Conservation (phyloP, 2,797 vertebrate species). For the Lagocephalus sceleratus region DNA sequence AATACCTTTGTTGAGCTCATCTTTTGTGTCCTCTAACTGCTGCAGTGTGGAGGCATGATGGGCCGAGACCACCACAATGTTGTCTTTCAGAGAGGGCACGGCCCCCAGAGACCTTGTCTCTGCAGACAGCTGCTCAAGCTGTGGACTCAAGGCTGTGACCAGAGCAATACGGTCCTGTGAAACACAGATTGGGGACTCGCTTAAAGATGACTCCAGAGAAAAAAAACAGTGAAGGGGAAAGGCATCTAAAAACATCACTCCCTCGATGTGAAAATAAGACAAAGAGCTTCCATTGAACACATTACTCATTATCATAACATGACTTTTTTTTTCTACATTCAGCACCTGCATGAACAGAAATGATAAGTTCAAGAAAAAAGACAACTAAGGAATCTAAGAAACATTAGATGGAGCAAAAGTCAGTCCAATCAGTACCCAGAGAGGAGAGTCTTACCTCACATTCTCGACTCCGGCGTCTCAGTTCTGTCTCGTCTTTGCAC, state of each 20-base stretch:
- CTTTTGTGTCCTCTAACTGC: slow-evolving; percentile 72
- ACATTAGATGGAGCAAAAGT: too few relatives aligned
- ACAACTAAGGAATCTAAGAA: too few relatives aligned
- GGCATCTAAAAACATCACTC: too few relatives aligned
- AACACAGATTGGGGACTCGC: slow-evolving; percentile 4
- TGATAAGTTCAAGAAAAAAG: too few relatives aligned
- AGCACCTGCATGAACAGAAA: too few relatives aligned
- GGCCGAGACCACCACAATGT: slow-evolving; percentile 64
- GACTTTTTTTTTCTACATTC: too few relatives aligned
- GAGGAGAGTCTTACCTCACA: slow-evolving; percentile 77
- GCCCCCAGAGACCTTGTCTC: slow-evolving; percentile 68
- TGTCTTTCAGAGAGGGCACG: slow-evolving; percentile 72
- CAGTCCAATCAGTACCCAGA: background rate
- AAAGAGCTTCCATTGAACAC: too few relatives aligned
- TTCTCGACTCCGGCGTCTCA: slow-evolving; percentile 67
- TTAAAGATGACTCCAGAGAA: too few relatives aligned
- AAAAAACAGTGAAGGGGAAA: too few relatives aligned
- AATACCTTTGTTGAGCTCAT: slow-evolving; percentile 80
- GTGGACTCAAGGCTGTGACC: slow-evolving; percentile 66
- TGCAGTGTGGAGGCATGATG: slow-evolving; percentile 70
- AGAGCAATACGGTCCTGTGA: slow-evolving; percentile 72
- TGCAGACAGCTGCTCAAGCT: slow-evolving; percentile 71
- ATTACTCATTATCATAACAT: too few relatives aligned
- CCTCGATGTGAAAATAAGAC: too few relatives aligned
- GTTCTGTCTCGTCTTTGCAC: slow-evolving; percentile 49